A percentile compares a stretch with the other conserved stretches of the same genome.
Evolutionary conservation across 2,888 invertebrate genomes (phyloP).

Genomic region (Drosophila imparisetae): DNA sequence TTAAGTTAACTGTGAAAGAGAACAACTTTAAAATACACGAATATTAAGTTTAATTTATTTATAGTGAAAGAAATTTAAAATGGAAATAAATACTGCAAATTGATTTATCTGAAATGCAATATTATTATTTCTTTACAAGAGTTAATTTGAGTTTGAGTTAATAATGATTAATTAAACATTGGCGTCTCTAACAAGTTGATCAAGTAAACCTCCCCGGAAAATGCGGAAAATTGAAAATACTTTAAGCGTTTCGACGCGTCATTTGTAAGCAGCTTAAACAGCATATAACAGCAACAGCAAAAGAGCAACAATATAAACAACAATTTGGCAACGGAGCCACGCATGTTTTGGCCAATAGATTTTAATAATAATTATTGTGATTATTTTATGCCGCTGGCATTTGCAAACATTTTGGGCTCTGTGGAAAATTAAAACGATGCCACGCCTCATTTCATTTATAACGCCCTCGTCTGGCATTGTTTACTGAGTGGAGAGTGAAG

Average conservation of each 20-base stretch:
- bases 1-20: no score
- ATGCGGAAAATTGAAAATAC: not conserved
- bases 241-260: constrained; percentile 36
- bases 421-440: constrained; percentile 37
- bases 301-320: constrained; percentile 3
- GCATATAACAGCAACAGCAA: constrained; percentile 2
- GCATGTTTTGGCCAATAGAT: constrained; percentile 27
- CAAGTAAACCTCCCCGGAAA: not conserved
- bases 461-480: constrained; percentile 5
- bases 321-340: constrained; percentile 5
- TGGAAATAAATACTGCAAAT: not conserved
- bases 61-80: no score
- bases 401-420: constrained; percentile 25
- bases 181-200: not conserved
- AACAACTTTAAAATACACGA: no score
- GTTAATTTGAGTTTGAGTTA: not conserved
- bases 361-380: constrained; percentile 58
- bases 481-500: not conserved
- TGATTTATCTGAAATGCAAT: not conserved
- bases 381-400: constrained; percentile 47
- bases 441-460: constrained; percentile 40
- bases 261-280: constrained; percentile 51
- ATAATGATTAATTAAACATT: not conserved
- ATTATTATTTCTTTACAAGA: not conserved
- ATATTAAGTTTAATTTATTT: no score